phyloP scores from a whole-genome alignment of 2,113 vertebrate species.

The Aleadryas rufinucha region DNA sequence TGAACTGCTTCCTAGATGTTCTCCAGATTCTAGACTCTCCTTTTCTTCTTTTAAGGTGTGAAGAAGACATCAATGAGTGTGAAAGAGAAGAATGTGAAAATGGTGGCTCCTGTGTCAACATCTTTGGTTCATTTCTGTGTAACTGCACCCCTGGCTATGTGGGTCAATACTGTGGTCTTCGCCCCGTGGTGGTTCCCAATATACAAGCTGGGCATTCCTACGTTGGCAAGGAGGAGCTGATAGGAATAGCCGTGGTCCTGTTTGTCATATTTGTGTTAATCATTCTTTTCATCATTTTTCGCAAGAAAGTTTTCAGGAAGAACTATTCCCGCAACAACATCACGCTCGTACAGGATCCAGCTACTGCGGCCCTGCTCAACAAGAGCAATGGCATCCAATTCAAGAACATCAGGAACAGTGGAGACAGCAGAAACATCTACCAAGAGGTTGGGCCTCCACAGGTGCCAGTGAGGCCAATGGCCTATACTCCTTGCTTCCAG shows the following conservation, averaged over 20 bases:
- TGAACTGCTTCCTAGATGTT: not conserved
- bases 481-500: constrained; percentile 94
- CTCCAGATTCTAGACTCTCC: not conserved
- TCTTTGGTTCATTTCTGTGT: constrained; percentile 93
- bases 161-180: constrained; percentile 87
- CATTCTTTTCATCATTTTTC: constrained; percentile 89
- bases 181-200: constrained; percentile 92
- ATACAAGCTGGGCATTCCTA: constrained; percentile 94
- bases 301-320: constrained; percentile 95
- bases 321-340: constrained; percentile 94
- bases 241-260: constrained; percentile 90
- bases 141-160: constrained; percentile 93
- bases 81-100: constrained; percentile 92
- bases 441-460: constrained; percentile 88
- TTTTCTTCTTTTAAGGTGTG: constrained; percentile 78
- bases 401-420: constrained; percentile 79
- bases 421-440: constrained; percentile 87
- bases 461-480: constrained; percentile 93
- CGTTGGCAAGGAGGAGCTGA: constrained; percentile 93
- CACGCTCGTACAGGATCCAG: constrained; percentile 91
- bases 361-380: constrained; percentile 89
- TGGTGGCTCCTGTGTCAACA: constrained; percentile 88
- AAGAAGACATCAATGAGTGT: constrained; percentile 92
- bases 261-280: constrained; percentile 88
- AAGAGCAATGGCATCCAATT: constrained; percentile 92